These are phyloP conservation scores for Eupsilia transversa DNA, from an alignment of 2,888 invertebrate genomes.

Conservation along the genomic window DNA sequence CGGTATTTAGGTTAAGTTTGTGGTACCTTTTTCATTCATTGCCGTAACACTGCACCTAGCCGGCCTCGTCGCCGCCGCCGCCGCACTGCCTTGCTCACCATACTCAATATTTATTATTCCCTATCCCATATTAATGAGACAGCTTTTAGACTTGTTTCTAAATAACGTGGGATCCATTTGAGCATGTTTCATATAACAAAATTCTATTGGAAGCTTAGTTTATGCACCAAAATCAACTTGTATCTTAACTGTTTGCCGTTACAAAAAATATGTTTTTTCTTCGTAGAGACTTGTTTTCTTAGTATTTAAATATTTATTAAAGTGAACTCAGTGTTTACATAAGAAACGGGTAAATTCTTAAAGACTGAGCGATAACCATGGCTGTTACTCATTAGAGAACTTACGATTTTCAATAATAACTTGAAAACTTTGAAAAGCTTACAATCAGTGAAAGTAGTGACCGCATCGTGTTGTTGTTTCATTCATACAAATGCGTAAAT, in stretches of 20 bases:
- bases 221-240: constrained; percentile 68
- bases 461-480: background rate
- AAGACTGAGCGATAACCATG: constrained; percentile 27
- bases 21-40: constrained; percentile 90
- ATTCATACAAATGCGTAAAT: constrained; percentile 4
- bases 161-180: constrained; percentile 65
- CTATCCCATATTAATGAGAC: constrained; percentile 78
- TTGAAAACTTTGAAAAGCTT: constrained; percentile 17
- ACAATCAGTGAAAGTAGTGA: constrained; percentile 7
- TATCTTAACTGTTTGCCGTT: constrained; percentile 69
- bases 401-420: constrained; percentile 40
- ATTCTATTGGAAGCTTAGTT: constrained; percentile 65
- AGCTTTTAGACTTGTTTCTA: constrained; percentile 76
- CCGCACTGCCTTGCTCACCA: constrained; percentile 66
- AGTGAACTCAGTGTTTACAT: constrained; percentile 53
- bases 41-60: constrained; percentile 87
- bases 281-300: constrained; percentile 65
- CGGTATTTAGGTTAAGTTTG: constrained; percentile 90
- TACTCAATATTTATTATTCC: constrained; percentile 80
- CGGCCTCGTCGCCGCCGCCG: constrained; percentile 67
- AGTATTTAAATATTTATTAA: constrained; percentile 63
- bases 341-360: constrained; percentile 48
- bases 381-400: constrained; percentile 32
- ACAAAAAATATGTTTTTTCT: constrained; percentile 57
- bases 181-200: constrained; percentile 65